A percentile compares a stretch with the other conserved stretches of the same genome.
phyloP scores from a whole-genome alignment of 2,113 vertebrate species.

The Myotis yumanensis region DNA sequence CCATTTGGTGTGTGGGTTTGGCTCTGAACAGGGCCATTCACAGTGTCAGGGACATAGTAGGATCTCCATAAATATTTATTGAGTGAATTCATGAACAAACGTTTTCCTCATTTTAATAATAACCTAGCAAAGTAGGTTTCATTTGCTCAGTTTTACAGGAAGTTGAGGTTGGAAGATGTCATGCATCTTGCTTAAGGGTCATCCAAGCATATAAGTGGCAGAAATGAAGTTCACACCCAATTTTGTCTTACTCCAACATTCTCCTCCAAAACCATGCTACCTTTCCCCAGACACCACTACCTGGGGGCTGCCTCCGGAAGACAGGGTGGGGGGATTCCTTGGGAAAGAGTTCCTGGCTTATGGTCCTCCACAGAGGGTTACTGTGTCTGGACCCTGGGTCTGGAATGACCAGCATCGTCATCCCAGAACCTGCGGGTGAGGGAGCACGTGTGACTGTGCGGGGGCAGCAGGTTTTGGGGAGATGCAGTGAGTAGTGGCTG shows the following conservation, averaged over 20 bases:
- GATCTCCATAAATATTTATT: background rate
- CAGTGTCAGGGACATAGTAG: background rate
- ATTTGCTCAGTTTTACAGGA: background rate
- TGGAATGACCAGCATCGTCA: background rate
- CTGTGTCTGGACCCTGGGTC: background rate
- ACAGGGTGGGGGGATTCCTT: background rate
- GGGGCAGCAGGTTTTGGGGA: fast-evolving
- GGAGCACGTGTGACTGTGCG: background rate
- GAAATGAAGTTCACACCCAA: background rate
- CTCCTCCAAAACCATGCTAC: background rate
- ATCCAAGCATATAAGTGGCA: background rate
- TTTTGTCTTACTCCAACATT: background rate
- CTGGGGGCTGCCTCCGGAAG: background rate
- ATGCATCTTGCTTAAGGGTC: background rate
- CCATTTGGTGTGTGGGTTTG: background rate
- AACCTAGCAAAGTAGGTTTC: background rate
- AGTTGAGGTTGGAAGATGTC: background rate
- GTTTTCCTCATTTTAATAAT: background rate
- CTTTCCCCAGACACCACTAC: background rate
- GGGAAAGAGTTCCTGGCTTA: background rate
- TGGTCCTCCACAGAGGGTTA: background rate
- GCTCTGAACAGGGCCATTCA: background rate
- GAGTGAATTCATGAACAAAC: background rate
- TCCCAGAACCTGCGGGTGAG: background rate
- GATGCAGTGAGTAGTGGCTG: background rate